Percentiles rank a stretch among this genome's conserved stretches.
Conservation (phyloP, 1,140 invertebrate genomes). For the Drosophila ambigua region DNA sequence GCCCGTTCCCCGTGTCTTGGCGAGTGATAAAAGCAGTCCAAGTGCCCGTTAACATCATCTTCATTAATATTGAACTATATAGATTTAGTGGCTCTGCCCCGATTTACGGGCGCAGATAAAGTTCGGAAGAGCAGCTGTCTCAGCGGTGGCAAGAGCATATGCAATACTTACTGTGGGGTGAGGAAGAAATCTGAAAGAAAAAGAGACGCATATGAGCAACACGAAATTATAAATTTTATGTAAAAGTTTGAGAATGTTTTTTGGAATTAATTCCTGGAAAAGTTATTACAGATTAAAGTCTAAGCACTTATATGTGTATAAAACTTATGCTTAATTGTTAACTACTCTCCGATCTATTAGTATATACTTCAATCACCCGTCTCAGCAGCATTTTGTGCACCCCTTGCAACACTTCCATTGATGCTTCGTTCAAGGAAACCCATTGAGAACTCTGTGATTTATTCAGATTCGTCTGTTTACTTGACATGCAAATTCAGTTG, state of each 20-base stretch:
- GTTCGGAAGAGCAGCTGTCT: slow-evolving; percentile 33
- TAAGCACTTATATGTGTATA: no score
- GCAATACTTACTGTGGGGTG: no score
- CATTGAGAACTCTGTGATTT: slow-evolving; percentile 30
- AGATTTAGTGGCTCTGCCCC: slow-evolving; percentile 39
- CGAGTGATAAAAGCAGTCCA: slow-evolving; percentile 57
- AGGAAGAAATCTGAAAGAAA: no score
- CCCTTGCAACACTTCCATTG: neutral
- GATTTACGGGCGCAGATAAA: slow-evolving; percentile 65
- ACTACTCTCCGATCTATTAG: no score
- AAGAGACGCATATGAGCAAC: no score
- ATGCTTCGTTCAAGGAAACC: slow-evolving; percentile 28
- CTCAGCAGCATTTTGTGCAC: neutral
- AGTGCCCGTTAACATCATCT: slow-evolving; percentile 70
- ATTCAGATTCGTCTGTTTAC: slow-evolving; percentile 31
- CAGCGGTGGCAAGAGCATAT: neutral
- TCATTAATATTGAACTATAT: slow-evolving; percentile 79
- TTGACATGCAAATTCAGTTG: slow-evolving; percentile 34
- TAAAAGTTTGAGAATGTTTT: no score
- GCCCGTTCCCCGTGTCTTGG: slow-evolving; percentile 53
- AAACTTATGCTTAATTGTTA: no score
- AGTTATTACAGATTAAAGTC: no score
- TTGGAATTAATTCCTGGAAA: no score
- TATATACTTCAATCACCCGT: neutral
- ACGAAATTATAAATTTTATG: no score